Percentiles rank a stretch among this genome's conserved stretches.
phyloP scores from a whole-genome alignment of 1,140 invertebrate species.

The Whitmania pigra region DNA sequence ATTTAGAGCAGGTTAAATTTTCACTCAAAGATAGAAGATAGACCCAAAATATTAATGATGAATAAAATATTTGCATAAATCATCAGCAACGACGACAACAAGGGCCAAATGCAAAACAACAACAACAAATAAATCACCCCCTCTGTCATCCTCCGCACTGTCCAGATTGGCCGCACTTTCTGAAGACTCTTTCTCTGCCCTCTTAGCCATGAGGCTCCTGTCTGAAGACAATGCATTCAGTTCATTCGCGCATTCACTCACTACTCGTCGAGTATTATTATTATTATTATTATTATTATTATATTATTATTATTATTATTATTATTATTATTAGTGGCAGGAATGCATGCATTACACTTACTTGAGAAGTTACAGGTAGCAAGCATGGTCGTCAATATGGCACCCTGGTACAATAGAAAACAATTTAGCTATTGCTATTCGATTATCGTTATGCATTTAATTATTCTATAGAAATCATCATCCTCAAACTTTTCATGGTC shows the following conservation, averaged over 20 bases:
- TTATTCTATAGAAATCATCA: too few species aligned
- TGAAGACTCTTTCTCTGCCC: slow-evolving; percentile 45
- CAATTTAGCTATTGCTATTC: too few species aligned
- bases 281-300: slow-evolving; percentile 2
- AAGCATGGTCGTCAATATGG: slow-evolving; percentile 98
- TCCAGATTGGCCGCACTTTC: slow-evolving; percentile 47
- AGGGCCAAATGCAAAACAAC: slow-evolving; percentile 1
- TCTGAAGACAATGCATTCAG: slow-evolving; percentile 28
- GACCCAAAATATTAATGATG: not conserved
- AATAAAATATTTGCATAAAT: not conserved
- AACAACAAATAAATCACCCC: too few species aligned
- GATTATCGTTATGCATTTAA: too few species aligned
- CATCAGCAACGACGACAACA: not conserved
- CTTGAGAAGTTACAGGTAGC: slow-evolving; percentile 80
- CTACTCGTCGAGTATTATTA: too few species aligned
- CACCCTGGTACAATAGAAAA: slow-evolving; percentile 58
- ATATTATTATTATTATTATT: slow-evolving; percentile 13
- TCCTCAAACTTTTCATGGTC: too few species aligned
- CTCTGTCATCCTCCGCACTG: slow-evolving; percentile 38
- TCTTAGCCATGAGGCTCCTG: slow-evolving; percentile 40
- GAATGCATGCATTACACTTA: slow-evolving; percentile 11
- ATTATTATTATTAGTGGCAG: not conserved
- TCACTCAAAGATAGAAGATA: too few species aligned
- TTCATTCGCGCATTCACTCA: too few species aligned
- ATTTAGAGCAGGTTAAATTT: slow-evolving; percentile 5